Evolutionary conservation across 2,888 invertebrate species (phyloP).

Genomic region (Polia nebulosa): DNA sequence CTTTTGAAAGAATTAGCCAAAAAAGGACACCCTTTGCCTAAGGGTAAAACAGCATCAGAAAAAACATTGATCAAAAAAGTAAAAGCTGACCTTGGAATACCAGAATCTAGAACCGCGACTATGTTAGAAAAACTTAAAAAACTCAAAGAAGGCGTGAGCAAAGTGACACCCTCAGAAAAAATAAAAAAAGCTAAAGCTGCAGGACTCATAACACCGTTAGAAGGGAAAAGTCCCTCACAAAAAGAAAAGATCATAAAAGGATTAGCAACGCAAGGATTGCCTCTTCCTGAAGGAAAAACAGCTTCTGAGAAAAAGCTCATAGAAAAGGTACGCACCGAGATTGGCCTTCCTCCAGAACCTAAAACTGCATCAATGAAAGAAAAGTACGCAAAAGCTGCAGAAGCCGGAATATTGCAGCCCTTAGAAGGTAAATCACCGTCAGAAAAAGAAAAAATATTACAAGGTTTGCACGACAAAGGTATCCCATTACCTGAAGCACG

Average conservation of each 20-base stretch:
- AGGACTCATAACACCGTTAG: conserved; percentile 12
- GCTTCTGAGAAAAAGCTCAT: conserved; percentile 13
- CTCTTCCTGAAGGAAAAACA: conserved; percentile 19
- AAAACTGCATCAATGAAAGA: conserved; percentile 61
- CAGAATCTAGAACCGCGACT: conserved; percentile 31
- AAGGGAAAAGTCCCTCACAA: conserved; percentile 13
- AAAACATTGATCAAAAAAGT: conserved; percentile 34
- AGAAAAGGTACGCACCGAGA: conserved; percentile 10
- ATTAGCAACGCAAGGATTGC: conserved; percentile 4
- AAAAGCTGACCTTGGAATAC: conserved; percentile 39
- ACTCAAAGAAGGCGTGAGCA: conserved; percentile 26
- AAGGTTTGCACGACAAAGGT: conserved; percentile 18
- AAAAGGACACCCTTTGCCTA: conserved; percentile 30
- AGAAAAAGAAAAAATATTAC: conserved; percentile 44
- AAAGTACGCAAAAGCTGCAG: conserved; percentile 47
- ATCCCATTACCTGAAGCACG: conserved; percentile 46
- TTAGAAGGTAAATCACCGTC: conserved; percentile 40
- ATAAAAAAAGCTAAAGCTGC: neutral
- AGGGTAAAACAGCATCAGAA: conserved; percentile 44
- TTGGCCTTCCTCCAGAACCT: conserved; percentile 66
- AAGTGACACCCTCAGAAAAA: conserved; percentile 2
- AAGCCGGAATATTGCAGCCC: conserved; percentile 32
- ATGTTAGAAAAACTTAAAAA: conserved; percentile 28
- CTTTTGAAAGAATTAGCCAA: conserved; percentile 49
- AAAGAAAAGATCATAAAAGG: conserved; percentile 21